Conservation (phyloP, 2,888 invertebrate species). For the Patella depressa region DNA sequence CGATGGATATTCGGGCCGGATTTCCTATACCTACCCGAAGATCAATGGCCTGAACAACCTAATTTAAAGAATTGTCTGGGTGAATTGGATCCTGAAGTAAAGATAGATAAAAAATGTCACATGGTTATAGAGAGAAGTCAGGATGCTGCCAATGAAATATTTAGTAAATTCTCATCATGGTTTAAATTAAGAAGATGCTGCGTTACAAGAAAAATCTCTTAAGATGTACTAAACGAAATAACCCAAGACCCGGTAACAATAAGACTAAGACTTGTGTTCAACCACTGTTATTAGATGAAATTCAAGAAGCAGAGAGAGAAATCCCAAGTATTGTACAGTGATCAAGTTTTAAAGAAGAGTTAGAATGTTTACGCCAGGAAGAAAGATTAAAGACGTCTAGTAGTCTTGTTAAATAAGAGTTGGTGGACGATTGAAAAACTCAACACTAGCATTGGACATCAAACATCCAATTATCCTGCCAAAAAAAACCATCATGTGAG, state of each 20-base stretch:
- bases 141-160: not conserved
- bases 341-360: not conserved
- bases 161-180: not conserved
- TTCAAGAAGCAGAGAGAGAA: slow-evolving; percentile 1
- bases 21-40: slow-evolving; percentile 14
- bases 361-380: not conserved
- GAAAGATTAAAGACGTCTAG: slow-evolving; percentile 2
- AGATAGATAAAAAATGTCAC: not conserved
- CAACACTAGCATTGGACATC: not conserved
- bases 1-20: slow-evolving; percentile 21
- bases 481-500: not conserved
- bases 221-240: not conserved
- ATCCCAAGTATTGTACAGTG: slow-evolving; percentile 1
- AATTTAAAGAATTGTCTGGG: not conserved
- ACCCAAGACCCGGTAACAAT: not conserved
- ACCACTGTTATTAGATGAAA: slow-evolving; percentile 7
- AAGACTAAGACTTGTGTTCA: not conserved
- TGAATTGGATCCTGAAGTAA: not conserved
- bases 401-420: slow-evolving; percentile 14
- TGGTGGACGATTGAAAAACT: slow-evolving; percentile 1
- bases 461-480: slow-evolving; percentile 20
- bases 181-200: not conserved
- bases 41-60: slow-evolving; percentile 21
- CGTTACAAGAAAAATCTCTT: not conserved
- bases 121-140: not conserved